Percentiles rank a stretch among this genome's conserved stretches.
phyloP scores from a whole-genome alignment of 2,797 vertebrate genomes.

The Gallinago nigripennis region DNA sequence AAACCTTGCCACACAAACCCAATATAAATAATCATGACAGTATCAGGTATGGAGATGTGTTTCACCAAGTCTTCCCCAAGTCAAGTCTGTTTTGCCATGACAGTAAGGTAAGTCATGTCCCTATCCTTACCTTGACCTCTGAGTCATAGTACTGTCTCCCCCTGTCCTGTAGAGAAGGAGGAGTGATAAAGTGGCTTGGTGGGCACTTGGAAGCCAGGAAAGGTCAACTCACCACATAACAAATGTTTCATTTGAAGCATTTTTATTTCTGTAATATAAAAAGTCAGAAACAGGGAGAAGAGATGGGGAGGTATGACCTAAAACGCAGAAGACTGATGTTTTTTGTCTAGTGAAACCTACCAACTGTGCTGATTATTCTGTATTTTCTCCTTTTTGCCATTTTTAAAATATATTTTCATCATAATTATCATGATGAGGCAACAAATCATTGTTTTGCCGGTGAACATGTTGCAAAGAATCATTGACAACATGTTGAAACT shows the following conservation, averaged over 20 bases:
- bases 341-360: background rate
- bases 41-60: background rate
- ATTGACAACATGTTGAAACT: background rate
- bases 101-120: background rate
- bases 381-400: background rate
- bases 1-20: background rate
- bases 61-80: background rate
- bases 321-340: background rate
- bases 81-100: background rate
- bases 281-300: background rate
- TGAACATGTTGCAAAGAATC: background rate
- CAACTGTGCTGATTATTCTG: background rate
- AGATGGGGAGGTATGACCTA: background rate
- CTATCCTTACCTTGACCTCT: background rate
- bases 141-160: background rate
- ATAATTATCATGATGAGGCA: background rate
- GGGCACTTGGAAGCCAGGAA: background rate
- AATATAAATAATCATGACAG: background rate
- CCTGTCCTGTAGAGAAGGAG: background rate
- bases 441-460: background rate
- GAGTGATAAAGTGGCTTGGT: fast-evolving
- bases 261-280: background rate
- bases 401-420: background rate
- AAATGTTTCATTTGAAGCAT: background rate
- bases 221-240: background rate